Base-by-base conservation (phyloP, 2,888 invertebrate species). In the Agapetus fuscipes region DNA sequence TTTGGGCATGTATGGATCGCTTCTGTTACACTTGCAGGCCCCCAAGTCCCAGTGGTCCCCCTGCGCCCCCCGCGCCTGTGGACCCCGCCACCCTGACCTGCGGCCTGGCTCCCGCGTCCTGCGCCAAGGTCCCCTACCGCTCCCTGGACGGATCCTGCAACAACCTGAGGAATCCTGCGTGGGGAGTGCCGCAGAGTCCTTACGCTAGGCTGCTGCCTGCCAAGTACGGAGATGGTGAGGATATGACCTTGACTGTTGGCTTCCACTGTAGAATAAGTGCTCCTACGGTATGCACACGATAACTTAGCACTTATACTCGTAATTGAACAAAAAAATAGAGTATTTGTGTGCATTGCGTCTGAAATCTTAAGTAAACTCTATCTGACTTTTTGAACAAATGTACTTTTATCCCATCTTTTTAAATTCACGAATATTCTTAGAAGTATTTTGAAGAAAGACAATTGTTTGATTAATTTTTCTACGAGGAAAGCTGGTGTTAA, bases 71-170 rank as follows among this genome's bases (percentile, higher is more conserved):
- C 2, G 56, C 66, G 1, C 61, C 55, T 0, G 52, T 50, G 10
- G 70, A 72, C 45, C 70, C 71, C 0, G 62, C 61, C 0, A 56
- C 65, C 0, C 58, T 61, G 39, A 69, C 69, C 0, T 75, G 74
- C 51, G 72, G 71, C 0, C 53, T 65, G 0, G 53, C 66, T 1
- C 70, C 71, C 1, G 58, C 67, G 1, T 58, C 61, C 45, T 74
- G 77, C 47, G 52, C 60, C 9, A 64, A 69, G 20, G 64, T 72
- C 1, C 74, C 78, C 34, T 94, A 90, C 59, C 71, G 86, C 30
- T 33, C 85, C 1, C 74, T 83, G 45, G 96, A 97, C 58, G 97
- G 97, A 0, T 80, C 90, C 1, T 98, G 98, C 58, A 98, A 98
- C 60, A 97, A 98, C 61, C 61, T 86, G 33, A 67, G 75, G 42